phyloP scores from a whole-genome alignment of 2,888 invertebrate genomes.

The Doris montereyensis region DNA sequence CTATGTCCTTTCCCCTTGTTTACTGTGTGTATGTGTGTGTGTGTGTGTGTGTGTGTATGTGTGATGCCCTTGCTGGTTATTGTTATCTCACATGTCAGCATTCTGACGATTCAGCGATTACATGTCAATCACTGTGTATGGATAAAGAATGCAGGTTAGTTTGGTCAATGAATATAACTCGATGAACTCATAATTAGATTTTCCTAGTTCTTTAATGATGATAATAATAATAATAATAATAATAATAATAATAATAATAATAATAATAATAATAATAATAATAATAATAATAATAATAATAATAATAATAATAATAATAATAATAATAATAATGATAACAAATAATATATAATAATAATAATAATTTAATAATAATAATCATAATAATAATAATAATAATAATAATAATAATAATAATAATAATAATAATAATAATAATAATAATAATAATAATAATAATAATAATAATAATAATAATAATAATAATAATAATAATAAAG shows the following conservation, averaged over 20 bases:
- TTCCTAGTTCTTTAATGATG: neutral
- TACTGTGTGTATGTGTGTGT: too few species aligned
- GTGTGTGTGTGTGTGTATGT: too few species aligned
- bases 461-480: neutral
- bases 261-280: neutral
- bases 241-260: neutral
- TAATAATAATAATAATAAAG: neutral
- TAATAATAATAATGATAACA: neutral
- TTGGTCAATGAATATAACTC: too few species aligned
- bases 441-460: neutral
- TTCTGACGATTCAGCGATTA: too few species aligned
- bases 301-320: neutral
- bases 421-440: neutral
- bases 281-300: neutral
- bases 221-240: neutral
- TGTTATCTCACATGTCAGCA: too few species aligned
- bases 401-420: neutral
- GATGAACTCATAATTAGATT: too few species aligned
- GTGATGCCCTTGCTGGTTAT: too few species aligned
- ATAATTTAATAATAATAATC: neutral
- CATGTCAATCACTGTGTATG: too few species aligned
- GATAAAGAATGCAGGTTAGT: too few species aligned
- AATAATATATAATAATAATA: neutral
- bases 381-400: neutral
- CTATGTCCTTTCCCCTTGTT: too few species aligned